Evolutionary conservation across 2,113 vertebrate species (phyloP).

Genomic region (Rhizomys pruinosus): DNA sequence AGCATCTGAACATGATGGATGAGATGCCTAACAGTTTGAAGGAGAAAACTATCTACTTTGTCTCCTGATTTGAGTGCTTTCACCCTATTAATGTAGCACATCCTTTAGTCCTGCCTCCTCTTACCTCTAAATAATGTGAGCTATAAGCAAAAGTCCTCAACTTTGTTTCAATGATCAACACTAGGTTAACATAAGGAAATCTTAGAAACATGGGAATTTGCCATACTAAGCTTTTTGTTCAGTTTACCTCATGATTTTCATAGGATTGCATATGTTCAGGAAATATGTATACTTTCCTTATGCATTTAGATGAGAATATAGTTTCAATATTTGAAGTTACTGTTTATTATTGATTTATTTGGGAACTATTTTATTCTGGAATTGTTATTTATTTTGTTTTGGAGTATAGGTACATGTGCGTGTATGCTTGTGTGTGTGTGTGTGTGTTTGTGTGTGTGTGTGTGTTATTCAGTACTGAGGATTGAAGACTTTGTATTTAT

Average conservation of each 20-base stretch:
- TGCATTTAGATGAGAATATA: constrained; percentile 37
- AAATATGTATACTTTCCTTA: constrained; percentile 60
- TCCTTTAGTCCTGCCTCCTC: constrained; percentile 38
- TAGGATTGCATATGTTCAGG: constrained; percentile 47
- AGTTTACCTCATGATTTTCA: constrained; percentile 61
- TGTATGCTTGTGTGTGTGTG: not conserved
- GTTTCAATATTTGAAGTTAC: constrained; percentile 57
- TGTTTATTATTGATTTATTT: constrained; percentile 57
- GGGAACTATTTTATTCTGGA: not conserved
- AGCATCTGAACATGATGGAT: constrained; percentile 68
- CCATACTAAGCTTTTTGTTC: constrained; percentile 46
- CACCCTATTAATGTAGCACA: constrained; percentile 46
- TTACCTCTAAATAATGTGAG: constrained; percentile 14
- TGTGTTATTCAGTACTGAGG: not conserved
- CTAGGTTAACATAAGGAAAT: constrained; percentile 64
- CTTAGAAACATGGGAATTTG: constrained; percentile 64
- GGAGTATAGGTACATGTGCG: too few relatives aligned
- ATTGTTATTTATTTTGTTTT: not conserved
- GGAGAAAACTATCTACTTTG: constrained; percentile 65
- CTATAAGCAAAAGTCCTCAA: constrained; percentile 48
- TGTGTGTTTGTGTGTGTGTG: too few relatives aligned
- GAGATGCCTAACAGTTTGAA: constrained; percentile 70
- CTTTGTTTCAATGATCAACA: constrained; percentile 39
- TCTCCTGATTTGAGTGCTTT: constrained; percentile 42
- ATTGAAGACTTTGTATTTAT: not conserved